Conservation (phyloP, 2,797 vertebrate genomes). For the Acrossocheilus fasciatus region DNA sequence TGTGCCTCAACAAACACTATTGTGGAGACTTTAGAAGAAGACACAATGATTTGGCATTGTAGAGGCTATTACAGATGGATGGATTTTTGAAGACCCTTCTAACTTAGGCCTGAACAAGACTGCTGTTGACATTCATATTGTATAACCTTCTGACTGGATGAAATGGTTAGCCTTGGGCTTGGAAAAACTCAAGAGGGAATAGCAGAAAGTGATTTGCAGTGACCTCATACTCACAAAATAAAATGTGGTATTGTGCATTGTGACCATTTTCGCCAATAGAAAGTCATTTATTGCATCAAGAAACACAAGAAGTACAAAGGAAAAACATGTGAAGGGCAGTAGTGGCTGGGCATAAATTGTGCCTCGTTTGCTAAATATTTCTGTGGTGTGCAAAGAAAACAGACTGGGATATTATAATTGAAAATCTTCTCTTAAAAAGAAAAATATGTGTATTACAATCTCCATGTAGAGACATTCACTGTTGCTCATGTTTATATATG, state of each 20-base stretch:
- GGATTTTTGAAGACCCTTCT: not conserved
- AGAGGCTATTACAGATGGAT: not conserved
- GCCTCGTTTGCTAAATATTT: constrained; percentile 12
- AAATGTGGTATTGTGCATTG: constrained; percentile 7
- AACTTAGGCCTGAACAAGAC: constrained; percentile 14
- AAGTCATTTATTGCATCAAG: not conserved
- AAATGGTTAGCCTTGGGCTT: constrained; percentile 30
- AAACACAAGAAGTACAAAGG: not conserved
- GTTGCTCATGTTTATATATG: not conserved
- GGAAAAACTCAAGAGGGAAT: constrained; percentile 20
- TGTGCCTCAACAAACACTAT: constrained; percentile 5
- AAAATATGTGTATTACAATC: not conserved
- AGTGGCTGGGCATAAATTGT: not conserved
- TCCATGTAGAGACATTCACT: not conserved
- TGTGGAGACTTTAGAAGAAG: not conserved
- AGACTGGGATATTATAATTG: constrained; percentile 1
- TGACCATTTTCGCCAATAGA: not conserved
- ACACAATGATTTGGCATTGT: not conserved
- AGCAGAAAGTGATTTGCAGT: constrained; percentile 2
- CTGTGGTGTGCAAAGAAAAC: not conserved
- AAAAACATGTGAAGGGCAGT: not conserved
- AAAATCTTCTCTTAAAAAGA: not conserved
- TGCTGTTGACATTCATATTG: constrained; percentile 10
- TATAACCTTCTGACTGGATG: not conserved
- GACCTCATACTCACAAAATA: not conserved